These are phyloP conservation scores for Delphinapterus leucas DNA, from an alignment of 2,113 vertebrate genomes.

Conservation along the genomic window DNA sequence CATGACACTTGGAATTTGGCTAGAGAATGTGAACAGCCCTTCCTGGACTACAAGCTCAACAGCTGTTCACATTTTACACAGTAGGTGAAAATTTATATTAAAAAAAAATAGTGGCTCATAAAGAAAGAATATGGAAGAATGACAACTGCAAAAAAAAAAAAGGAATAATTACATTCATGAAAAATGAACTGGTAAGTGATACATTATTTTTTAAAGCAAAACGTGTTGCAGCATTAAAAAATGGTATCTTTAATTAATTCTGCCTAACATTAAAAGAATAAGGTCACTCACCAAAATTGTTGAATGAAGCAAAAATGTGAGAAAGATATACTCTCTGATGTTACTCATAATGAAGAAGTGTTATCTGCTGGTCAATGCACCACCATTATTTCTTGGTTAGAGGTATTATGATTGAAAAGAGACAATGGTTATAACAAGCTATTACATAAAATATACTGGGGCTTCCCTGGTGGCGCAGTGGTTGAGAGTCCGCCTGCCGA, in stretches of 20 bases:
- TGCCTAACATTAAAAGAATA: constrained; percentile 81
- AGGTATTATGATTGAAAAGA: constrained; percentile 74
- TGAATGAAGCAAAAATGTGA: constrained; percentile 83
- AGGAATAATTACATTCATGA: constrained; percentile 81
- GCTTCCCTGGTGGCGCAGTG: too few relatives aligned
- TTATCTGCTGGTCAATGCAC: constrained; percentile 80
- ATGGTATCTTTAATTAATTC: constrained; percentile 81
- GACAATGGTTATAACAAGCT: constrained; percentile 74
- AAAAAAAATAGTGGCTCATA: constrained; percentile 78
- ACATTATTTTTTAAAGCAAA: constrained; percentile 80
- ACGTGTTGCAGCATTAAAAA: constrained; percentile 72
- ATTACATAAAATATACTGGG: constrained; percentile 70
- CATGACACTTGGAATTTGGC: constrained; percentile 7
- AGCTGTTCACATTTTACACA: constrained; percentile 80
- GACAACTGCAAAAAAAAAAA: constrained; percentile 71
- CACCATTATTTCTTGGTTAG: constrained; percentile 84
- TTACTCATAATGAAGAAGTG: constrained; percentile 82
- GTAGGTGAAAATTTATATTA: constrained; percentile 82
- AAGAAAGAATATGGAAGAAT: constrained; percentile 80
- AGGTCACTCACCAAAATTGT: constrained; percentile 82
- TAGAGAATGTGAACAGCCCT: constrained; percentile 54
- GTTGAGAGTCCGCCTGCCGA: too few relatives aligned
- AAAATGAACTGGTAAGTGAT: constrained; percentile 80
- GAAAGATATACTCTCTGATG: constrained; percentile 81
- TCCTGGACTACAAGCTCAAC: constrained; percentile 59